phyloP scores from a whole-genome alignment of 2,113 vertebrate species.

The Ellobius talpinus region DNA sequence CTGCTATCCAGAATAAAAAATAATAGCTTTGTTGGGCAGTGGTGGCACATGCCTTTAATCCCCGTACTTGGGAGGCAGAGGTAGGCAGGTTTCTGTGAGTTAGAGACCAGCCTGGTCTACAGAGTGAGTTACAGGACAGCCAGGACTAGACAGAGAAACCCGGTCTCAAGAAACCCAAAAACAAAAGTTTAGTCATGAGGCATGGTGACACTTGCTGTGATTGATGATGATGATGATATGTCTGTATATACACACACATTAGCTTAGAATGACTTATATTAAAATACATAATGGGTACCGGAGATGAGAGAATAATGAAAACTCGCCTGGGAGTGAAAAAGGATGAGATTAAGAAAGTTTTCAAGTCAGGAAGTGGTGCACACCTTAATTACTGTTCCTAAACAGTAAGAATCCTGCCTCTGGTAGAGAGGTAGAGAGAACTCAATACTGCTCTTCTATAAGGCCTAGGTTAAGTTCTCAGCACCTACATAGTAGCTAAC shows the following conservation, averaged over 20 bases:
- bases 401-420: background rate
- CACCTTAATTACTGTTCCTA: background rate
- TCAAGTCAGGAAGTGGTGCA: too few species aligned
- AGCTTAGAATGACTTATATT: background rate
- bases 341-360: background rate
- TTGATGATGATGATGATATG: too few species aligned
- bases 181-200: background rate
- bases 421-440: background rate
- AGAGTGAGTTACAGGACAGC: background rate
- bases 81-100: background rate
- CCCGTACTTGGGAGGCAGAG: background rate
- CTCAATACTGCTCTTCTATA: background rate
- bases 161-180: background rate
- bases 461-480: background rate
- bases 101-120: background rate
- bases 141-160: background rate
- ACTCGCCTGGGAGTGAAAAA: background rate
- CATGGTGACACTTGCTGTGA: background rate
- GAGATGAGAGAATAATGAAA: background rate
- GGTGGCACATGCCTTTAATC: background rate
- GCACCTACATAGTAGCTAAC: background rate
- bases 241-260: too few species aligned
- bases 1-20: background rate
- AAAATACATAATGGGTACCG: background rate
- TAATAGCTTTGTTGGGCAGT: background rate